Evolutionary conservation across 1,140 invertebrate genomes (phyloP).

Genomic region (fruit fly (Drosophila melanogaster)): Release_6_plus_ISO1_MT NT_033777.3:5889001-5889500

Average conservation of each 20-base stretch:
- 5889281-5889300: conserved; percentile 81
- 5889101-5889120: conserved; percentile 82
- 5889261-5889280: conserved; percentile 73
- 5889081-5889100: conserved; percentile 80
- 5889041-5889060: conserved; percentile 33
- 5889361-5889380: conserved; percentile 55
- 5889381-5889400: conserved; percentile 39
- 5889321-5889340: conserved; percentile 37
- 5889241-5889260: conserved; percentile 66
- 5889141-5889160: conserved; percentile 14
- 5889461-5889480: conserved; percentile 2
- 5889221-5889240: conserved; percentile 64
- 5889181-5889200: not conserved
- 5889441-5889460: conserved; percentile 53
- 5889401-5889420: conserved; percentile 81
- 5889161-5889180: not conserved
- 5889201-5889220: conserved; percentile 15
- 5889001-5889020: conserved; percentile 80
- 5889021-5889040: conserved; percentile 16
- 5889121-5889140: conserved; percentile 61
- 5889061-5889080: conserved; percentile 71
- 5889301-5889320: conserved; percentile 71
- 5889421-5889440: conserved; percentile 79
- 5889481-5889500: conserved; percentile 6
- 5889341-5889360: conserved; percentile 5